Evolutionary conservation across 2,113 vertebrate genomes (phyloP), one percentile per base, ranked within the genome.

Genomic region (Hepsetus odoe): DNA sequence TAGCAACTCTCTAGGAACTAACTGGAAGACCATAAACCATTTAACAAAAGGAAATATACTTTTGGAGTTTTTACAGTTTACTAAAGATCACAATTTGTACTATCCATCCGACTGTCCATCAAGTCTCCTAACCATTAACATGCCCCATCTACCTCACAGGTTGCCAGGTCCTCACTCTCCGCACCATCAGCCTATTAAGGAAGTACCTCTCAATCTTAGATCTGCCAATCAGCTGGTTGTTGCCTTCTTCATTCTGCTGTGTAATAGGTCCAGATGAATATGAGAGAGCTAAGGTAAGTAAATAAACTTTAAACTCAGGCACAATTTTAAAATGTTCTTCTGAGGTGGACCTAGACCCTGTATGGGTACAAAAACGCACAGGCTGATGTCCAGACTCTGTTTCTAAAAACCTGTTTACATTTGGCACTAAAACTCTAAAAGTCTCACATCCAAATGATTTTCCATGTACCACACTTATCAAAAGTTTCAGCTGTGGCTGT

Each of bases 191-290:
- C 74, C 56, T 96, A 75, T 72, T 96, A 76, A 93, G 96, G 79
- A 99, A 98, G 77, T 99, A 98, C 80, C 35, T 94, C 59, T 96
- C 93, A 16, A 10, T 97, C 62, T 88, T 98, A 80, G 98, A 99
- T 49, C 85, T 97, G 33, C 95, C 92, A 11, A 12, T 96, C 74
- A 95, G 94, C 87, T 94, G 93, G 91, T 85, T 96, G 30, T 86
- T 84, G 8, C 73, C 91, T 1, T 82, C 82, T 0, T 85, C 93
- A 9, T 87, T 92, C 0, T 90, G 93, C 88, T 95, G 94, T 4
- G 16, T 95, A 59, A 89, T 93, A 42, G 92, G 90, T 10, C 86
- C 85, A 35, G 49, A 86, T 38, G 94, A 96, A 85, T 94, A 92
- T 55, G 86, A 86, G 20, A 90, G 82, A 85, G 97, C 96, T 86